phyloP scores from a whole-genome alignment of 2,888 invertebrate species.

The Agonopterix arenella region DNA sequence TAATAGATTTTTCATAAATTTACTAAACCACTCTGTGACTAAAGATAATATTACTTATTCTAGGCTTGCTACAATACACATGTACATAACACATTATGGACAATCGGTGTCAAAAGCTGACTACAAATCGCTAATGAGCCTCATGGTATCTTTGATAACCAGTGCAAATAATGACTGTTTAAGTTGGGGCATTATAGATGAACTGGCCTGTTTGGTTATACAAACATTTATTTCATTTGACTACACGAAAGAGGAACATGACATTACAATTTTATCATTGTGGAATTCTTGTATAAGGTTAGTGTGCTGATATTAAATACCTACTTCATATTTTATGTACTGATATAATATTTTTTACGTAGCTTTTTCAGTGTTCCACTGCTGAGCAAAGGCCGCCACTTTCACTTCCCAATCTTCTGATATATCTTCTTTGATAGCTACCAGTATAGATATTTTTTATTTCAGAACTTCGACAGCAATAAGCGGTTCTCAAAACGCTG shows the following conservation, averaged over 20 bases:
- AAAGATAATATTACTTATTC: constrained; percentile 15
- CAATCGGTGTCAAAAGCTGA: constrained; percentile 29
- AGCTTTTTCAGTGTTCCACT: too few species aligned
- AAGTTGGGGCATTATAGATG: constrained; percentile 39
- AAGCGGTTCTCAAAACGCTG: constrained; percentile 37
- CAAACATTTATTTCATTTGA: constrained; percentile 16
- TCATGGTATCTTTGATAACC: constrained; percentile 35
- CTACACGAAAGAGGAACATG: constrained; percentile 22
- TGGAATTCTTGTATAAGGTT: constrained; percentile 67
- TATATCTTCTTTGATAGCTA: too few species aligned
- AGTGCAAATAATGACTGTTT: constrained; percentile 26
- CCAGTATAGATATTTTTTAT: background rate
- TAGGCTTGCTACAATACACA: constrained; percentile 52
- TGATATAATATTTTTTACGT: too few species aligned
- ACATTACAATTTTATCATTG: constrained; percentile 27
- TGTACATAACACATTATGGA: constrained; percentile 43
- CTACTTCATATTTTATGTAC: too few species aligned
- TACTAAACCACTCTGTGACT: background rate
- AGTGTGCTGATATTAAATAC: constrained; percentile 5
- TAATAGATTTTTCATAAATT: too few species aligned
- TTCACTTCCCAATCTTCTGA: too few species aligned
- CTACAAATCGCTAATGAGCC: constrained; percentile 34
- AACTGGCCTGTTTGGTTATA: constrained; percentile 32
- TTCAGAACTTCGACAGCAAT: constrained; percentile 48
- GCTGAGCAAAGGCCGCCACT: too few species aligned